Percentiles rank a stretch among this genome's conserved stretches.
Conservation (phyloP, 2,797 vertebrate species). For the Mormyrops attenuatus region DNA sequence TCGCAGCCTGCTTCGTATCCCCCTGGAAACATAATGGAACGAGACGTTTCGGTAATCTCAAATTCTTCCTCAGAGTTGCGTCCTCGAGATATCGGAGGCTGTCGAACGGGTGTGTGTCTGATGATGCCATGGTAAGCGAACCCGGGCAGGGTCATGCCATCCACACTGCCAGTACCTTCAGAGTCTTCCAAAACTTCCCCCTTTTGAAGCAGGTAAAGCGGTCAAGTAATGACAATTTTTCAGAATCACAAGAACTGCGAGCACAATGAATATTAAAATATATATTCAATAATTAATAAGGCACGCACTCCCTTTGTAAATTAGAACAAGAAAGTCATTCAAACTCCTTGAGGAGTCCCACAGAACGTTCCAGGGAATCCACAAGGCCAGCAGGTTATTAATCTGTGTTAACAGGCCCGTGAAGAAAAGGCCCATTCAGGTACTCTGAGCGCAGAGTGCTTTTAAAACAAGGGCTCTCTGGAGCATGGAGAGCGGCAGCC, state of each 20-base stretch:
- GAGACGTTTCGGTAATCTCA: not conserved
- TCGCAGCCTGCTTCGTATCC: not conserved
- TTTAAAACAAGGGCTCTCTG: conserved; percentile 22
- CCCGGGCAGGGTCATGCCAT: not conserved
- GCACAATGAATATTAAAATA: not conserved
- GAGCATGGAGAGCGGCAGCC: conserved; percentile 2
- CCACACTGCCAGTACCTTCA: not conserved
- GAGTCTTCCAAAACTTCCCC: not conserved
- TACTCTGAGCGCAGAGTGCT: conserved; percentile 7
- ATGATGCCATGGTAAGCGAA: not conserved
- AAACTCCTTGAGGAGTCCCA: conserved; percentile 21
- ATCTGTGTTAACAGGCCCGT: conserved; percentile 29
- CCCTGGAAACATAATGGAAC: not conserved
- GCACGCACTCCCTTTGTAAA: not conserved
- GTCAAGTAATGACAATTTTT: not conserved
- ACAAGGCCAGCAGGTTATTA: conserved; percentile 33
- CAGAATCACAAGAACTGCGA: not conserved
- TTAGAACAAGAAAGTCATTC: conserved; percentile 10
- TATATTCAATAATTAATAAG: not conserved
- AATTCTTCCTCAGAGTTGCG: not conserved
- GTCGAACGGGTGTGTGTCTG: not conserved
- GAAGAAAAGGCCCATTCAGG: conserved; percentile 34
- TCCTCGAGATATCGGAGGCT: not conserved
- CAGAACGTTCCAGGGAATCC: not conserved
- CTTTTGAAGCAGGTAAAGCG: not conserved